Evolutionary conservation across 1,140 invertebrate species (phyloP), one percentile per base, ranked within the genome.

Genomic region (Muscidifurax raptorellus): DNA sequence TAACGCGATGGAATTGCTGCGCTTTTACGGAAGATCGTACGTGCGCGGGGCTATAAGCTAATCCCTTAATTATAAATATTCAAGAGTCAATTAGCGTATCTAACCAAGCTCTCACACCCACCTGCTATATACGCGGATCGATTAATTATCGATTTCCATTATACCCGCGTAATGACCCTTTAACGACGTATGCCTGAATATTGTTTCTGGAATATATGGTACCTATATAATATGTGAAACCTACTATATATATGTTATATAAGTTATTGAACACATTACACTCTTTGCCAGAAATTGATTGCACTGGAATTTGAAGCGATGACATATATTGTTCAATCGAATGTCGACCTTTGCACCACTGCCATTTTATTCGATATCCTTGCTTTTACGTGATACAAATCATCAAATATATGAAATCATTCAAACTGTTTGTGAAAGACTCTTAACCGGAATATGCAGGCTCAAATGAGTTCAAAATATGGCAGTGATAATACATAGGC

Each of bases 131-230:
- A 44, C 59, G 47, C 71, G 40, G 82, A 89, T 90, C 89, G 89
- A 90, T 90, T 88, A 88, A 90, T 89, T 90, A 90, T 89, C 88
- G 88, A 90, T 89, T 89, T 89, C 86, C 87, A 89, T 90, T 89
- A 88, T 47, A 84, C 85, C 74, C 72, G 77, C 74, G 87, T 88
- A 90, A 90, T 87, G 85, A 87, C 82, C 86, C 88, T 85, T 89
- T 90, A 89, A 90, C 82, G 83, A 86, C 74, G 25, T 59, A 59
- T 30, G 27, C 13, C 59, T 85, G 27, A 82, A 85, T 82, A 82
- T 82, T 82, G 66, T 74, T 71, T 77, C 22, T 64, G n/a, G 4
- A 12, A 30, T n/a, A 79, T 40, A 28, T 72, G 25, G 74, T n/a
- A 22, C 52, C 7, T 40, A 59, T 59, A 59, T n/a, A 47, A 47